These are phyloP conservation scores for Sternotherus odoratus DNA, from an alignment of 2,797 vertebrate genomes.

Conservation along the genomic window DNA sequence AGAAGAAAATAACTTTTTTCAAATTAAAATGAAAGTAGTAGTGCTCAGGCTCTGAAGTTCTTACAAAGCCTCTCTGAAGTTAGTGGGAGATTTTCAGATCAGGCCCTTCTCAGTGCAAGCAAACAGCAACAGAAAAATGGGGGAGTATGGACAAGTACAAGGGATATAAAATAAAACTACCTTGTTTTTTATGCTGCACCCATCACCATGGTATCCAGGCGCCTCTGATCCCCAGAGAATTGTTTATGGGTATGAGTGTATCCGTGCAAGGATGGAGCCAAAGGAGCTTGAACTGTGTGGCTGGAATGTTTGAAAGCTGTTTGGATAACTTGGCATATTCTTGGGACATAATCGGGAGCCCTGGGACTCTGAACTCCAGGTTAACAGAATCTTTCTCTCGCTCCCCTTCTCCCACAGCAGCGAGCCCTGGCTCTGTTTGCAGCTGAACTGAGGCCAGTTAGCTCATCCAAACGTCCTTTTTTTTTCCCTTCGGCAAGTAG, in stretches of 20 bases:
- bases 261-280: not conserved
- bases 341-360: not conserved
- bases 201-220: too few species aligned
- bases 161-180: rapidly evolving
- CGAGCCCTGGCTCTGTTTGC: not conserved
- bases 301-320: not conserved
- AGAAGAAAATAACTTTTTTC: not conserved
- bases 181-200: not conserved
- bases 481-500: slow-evolving; percentile 3
- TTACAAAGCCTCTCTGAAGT: not conserved
- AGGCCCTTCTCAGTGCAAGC: not conserved
- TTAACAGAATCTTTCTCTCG: not conserved
- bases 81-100: not conserved
- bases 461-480: not conserved
- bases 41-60: not conserved
- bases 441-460: not conserved
- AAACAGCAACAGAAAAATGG: not conserved
- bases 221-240: not conserved
- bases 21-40: not conserved
- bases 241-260: not conserved
- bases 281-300: not conserved
- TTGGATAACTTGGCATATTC: not conserved
- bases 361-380: not conserved
- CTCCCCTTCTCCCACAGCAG: not conserved
- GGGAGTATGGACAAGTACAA: rapidly evolving